These are phyloP conservation scores for Poeciliopsis retropinna DNA, from an alignment of 2,113 vertebrate genomes.

Conservation along the genomic window DNA sequence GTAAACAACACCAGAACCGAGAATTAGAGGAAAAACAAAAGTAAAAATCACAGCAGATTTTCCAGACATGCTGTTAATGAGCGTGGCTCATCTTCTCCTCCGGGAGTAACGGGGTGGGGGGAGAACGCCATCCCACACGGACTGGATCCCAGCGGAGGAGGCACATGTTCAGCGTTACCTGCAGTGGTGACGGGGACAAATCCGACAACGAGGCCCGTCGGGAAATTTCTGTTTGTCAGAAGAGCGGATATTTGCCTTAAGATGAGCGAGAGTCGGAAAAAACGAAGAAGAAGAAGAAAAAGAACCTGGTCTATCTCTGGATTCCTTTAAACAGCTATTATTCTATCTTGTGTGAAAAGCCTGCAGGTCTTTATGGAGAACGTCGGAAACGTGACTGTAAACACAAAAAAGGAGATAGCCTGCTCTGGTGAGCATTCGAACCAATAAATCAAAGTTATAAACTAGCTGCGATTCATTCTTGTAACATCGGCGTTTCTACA, in stretches of 20 bases:
- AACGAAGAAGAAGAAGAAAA: neutral
- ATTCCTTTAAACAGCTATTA: conserved; percentile 52
- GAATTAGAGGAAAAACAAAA: neutral
- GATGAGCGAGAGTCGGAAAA: conserved; percentile 58
- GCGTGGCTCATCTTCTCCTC: neutral
- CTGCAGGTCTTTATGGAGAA: conserved; percentile 43
- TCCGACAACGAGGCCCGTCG: conserved; percentile 15
- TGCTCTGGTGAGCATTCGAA: neutral
- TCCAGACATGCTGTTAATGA: conserved; percentile 26
- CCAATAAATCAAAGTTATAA: neutral
- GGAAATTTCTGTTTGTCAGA: conserved; percentile 67
- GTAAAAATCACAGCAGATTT: conserved; percentile 17
- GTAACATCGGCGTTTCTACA: neutral
- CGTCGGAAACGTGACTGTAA: conserved; percentile 62
- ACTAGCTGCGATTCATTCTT: neutral
- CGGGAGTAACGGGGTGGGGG: no score
- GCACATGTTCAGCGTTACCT: conserved; percentile 47
- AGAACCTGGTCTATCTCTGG: conserved; percentile 55
- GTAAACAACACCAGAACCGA: conserved; percentile 48
- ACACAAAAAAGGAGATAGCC: conserved; percentile 36
- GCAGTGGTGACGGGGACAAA: conserved; percentile 48
- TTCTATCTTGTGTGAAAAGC: conserved; percentile 62
- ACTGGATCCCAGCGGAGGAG: conserved; percentile 25
- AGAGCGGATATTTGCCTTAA: conserved; percentile 60
- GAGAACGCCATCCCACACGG: neutral